A percentile compares a stretch with the other conserved stretches of the same genome.
These are phyloP conservation scores for Noturus placidus DNA, from an alignment of 2,113 vertebrate species.

Conservation along the genomic window DNA sequence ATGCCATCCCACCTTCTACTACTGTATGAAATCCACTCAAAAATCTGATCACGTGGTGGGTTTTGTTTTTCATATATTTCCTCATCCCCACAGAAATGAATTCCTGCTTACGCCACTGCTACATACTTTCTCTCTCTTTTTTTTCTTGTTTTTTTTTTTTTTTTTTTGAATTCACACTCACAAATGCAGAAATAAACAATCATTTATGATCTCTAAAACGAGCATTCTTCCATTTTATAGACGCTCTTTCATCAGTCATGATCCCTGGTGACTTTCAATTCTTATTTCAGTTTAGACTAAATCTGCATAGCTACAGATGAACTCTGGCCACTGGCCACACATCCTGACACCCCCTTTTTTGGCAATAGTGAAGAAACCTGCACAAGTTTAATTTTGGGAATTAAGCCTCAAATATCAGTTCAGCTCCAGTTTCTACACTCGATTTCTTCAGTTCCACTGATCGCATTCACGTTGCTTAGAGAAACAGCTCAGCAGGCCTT, in stretches of 20 bases:
- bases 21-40: neutral
- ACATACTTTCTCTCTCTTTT: neutral
- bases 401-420: conserved; percentile 7
- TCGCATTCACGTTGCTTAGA: conserved; percentile 23
- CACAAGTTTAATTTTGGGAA: neutral
- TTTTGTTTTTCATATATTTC: neutral
- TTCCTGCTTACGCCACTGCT: neutral
- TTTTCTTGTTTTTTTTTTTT: neutral
- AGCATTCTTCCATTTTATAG: neutral
- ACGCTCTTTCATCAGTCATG: neutral
- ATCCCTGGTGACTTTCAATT: neutral
- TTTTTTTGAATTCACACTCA: neutral
- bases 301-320: neutral
- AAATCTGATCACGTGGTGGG: neutral
- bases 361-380: neutral
- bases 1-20: neutral
- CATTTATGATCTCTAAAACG: conserved; percentile 8
- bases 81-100: neutral
- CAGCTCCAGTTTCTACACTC: neutral
- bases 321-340: conserved; percentile 11
- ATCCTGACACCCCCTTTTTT: neutral
- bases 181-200: conserved; percentile 9
- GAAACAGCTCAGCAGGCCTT: conserved; percentile 31
- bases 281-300: neutral
- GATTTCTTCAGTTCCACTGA: conserved; percentile 11